These are phyloP conservation scores for Melopsittacus undulatus DNA, from an alignment of 2,797 vertebrate species.

Conservation along the genomic window DNA sequence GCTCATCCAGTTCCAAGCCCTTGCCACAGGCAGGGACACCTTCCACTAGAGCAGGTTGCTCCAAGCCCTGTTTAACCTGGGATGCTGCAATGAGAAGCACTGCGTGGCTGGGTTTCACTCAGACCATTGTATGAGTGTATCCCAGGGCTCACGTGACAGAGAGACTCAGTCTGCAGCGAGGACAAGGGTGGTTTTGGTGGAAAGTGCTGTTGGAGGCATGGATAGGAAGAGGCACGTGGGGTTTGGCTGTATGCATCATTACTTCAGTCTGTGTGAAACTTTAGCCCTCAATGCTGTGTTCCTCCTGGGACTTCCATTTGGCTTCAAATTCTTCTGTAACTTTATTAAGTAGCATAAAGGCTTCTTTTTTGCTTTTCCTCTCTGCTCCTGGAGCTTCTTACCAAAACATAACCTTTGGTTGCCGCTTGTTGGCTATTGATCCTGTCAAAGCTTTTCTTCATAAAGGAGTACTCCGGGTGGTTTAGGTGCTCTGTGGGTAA, in stretches of 20 bases:
- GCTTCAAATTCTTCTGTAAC: not conserved
- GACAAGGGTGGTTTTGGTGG: not conserved
- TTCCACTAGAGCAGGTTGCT: not conserved
- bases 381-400: constrained; percentile 13
- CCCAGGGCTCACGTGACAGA: not conserved
- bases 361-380: constrained; percentile 21
- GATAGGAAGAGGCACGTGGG: not conserved
- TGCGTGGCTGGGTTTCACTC: not conserved
- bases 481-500: not conserved
- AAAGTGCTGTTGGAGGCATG: not conserved
- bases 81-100: not conserved
- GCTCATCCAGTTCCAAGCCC: not conserved
- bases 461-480: not conserved
- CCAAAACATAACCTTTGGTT: not conserved
- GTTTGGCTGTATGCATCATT: not conserved
- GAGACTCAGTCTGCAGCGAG: not conserved
- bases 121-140: not conserved
- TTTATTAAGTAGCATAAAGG: not conserved
- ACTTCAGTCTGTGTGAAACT: constrained; percentile 33
- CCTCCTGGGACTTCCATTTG: not conserved
- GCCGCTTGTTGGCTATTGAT: not conserved
- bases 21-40: not conserved
- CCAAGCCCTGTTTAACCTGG: not conserved
- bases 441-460: not conserved
- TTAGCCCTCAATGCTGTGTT: not conserved